Evolutionary conservation across 2,888 invertebrate genomes (phyloP).

Genomic region (Cyclophora punctaria): DNA sequence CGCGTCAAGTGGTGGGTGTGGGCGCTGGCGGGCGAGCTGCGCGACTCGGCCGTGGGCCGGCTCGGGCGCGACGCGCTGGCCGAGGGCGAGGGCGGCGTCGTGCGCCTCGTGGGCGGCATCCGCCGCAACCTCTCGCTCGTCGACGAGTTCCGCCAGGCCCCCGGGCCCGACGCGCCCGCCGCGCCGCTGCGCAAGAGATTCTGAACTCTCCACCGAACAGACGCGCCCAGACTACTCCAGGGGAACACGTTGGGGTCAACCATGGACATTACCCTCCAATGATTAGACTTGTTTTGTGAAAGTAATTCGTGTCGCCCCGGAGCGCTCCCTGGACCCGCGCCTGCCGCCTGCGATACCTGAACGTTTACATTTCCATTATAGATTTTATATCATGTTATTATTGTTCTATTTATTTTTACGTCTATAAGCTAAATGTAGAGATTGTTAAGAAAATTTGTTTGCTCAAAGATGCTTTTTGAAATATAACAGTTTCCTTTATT

Average conservation of each 20-base stretch:
- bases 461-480: conserved; percentile 64
- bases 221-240: not conserved
- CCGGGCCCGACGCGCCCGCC: conserved; percentile 46
- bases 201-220: too few species aligned
- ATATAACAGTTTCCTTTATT: conserved; percentile 40
- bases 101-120: conserved; percentile 63
- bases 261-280: too few species aligned
- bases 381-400: conserved; percentile 73
- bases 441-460: conserved; percentile 64
- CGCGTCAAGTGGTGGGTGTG: conserved; percentile 46
- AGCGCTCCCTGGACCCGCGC: conserved; percentile 5
- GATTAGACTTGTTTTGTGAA: too few species aligned
- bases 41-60: conserved; percentile 38
- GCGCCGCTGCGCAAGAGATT: conserved; percentile 55
- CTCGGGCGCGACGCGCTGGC: conserved; percentile 68
- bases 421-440: conserved; percentile 56
- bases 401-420: conserved; percentile 55
- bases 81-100: conserved; percentile 68
- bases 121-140: conserved; percentile 61
- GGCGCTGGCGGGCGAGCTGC: conserved; percentile 47
- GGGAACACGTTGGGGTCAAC: conserved; percentile 1
- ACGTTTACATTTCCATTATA: conserved; percentile 69
- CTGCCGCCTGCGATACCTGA: conserved; percentile 52
- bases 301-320: too few species aligned
- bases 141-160: conserved; percentile 57